Base-by-base conservation (phyloP, 2,797 vertebrate species). In the Meda fulgida region DNA sequence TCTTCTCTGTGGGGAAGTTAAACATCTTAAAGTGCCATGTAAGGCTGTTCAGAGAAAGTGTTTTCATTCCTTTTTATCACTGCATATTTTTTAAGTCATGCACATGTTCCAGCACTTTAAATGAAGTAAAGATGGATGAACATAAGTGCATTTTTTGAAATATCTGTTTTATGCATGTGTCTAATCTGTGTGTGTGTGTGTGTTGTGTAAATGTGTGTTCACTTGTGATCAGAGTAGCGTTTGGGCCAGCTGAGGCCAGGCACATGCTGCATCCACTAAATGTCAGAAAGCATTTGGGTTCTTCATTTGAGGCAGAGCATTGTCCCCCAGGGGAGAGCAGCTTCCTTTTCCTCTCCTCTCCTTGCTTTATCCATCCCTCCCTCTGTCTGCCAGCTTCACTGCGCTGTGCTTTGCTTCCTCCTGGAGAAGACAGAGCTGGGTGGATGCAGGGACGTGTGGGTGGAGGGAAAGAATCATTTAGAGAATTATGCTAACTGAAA, bases 281-380 rank as follows among this genome's bases (percentile, higher is more conserved):
- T 89, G 89, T 87, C 89, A 88, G 43, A 84, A 87, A 85, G 80
- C 81, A 87, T 89, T 89, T 84, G 6, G 43, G 78, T 65, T 83
- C 81, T 58, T 83, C 72, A 86, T 65, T 46, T 48, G 26, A 87
- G 75, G 77, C 86, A 69, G 70, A 82, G 84, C 66, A 70, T 46
- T 66, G 46, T 86, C 79, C 84, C 84, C 72, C 7, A 38, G 75
- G 70, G 70, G 40, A 89, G 58, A 75, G 46, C 81, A 77, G 31
- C 75, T 70, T 81, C 75, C 63, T 67, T 71, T 71, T 70, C 67
- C 55, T 71, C 67, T 55, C 65, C 71, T 75, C 60, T 80, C 65
- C 18, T 40, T 48, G 48, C 65, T 82, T 70, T 55, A 70, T 84
- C 75, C 58, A 43, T 81, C 63, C 40, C 46, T 60, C 53, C 46